These are phyloP conservation scores for Darevskia mixta DNA, from an alignment of 2,797 vertebrate genomes.

Conservation along the genomic window DNA sequence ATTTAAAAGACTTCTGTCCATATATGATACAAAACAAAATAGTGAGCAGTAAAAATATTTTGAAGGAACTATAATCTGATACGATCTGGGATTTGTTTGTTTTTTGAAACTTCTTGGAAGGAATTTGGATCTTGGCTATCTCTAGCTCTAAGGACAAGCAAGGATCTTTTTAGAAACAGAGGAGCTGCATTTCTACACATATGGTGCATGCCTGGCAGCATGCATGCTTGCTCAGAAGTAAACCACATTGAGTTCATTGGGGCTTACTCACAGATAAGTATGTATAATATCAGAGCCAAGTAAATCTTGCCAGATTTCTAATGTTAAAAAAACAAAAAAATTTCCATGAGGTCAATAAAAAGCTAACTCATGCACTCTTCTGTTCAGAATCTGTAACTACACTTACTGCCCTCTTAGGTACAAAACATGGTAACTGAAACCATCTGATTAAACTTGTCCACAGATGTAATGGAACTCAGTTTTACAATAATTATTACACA, in stretches of 20 bases:
- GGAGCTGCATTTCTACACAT: not conserved
- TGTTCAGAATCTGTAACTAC: not conserved
- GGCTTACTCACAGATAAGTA: not conserved
- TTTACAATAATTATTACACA: not conserved
- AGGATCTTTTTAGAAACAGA: not conserved
- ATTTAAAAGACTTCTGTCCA: not conserved
- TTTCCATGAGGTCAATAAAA: not conserved
- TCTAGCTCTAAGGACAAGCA: not conserved
- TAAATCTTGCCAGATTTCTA: not conserved
- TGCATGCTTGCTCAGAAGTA: too few species aligned
- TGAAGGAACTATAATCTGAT: not conserved
- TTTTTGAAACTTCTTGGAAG: not conserved
- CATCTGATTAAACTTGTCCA: not conserved
- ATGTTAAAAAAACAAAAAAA: not conserved
- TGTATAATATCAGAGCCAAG: not conserved
- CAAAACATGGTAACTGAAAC: not conserved
- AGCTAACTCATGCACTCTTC: slow-evolving; percentile 39
- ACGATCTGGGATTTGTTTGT: not conserved
- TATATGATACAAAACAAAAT: not conserved
- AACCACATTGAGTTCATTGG: not conserved
- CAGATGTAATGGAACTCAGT: not conserved
- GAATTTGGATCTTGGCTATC: not conserved
- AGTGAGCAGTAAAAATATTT: not conserved
- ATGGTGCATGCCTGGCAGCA: not conserved
- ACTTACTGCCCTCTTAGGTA: not conserved